These are phyloP conservation scores for Lasius fuliginosus DNA, from an alignment of 2,888 invertebrate genomes.

Conservation along the genomic window DNA sequence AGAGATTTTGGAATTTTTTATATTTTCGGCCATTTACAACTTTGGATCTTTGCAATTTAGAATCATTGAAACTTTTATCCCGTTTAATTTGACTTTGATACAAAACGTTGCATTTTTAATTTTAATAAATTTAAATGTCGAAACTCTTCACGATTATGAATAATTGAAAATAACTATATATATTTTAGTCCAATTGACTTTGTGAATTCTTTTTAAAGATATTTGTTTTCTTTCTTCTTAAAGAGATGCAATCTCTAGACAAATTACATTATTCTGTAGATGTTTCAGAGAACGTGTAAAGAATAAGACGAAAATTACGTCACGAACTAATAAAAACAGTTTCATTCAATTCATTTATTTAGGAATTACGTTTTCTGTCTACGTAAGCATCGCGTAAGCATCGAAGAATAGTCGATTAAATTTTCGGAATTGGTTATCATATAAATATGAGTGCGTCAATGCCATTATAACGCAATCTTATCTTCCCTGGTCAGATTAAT, in stretches of 20 bases:
- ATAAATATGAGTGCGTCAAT: conserved; percentile 42
- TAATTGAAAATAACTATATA: background rate
- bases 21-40: background rate
- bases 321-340: background rate
- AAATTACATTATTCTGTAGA: background rate
- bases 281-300: background rate
- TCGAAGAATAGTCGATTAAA: conserved; percentile 35
- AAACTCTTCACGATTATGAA: background rate
- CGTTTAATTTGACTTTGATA: background rate
- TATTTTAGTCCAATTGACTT: background rate
- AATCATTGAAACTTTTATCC: background rate
- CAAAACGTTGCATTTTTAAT: background rate
- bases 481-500: conserved; percentile 53
- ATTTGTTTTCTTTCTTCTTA: background rate
- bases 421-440: conserved; percentile 43
- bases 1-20: too few relatives aligned
- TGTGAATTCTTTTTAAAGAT: background rate
- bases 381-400: conserved; percentile 14
- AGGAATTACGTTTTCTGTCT: background rate
- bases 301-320: background rate
- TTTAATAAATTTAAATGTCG: background rate
- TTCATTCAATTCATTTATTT: conserved; percentile 5
- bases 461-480: conserved; percentile 62
- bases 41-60: background rate
- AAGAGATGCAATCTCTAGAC: background rate